phyloP scores from a whole-genome alignment of 2,888 invertebrate genomes.

The Mythimna lalbum region DNA sequence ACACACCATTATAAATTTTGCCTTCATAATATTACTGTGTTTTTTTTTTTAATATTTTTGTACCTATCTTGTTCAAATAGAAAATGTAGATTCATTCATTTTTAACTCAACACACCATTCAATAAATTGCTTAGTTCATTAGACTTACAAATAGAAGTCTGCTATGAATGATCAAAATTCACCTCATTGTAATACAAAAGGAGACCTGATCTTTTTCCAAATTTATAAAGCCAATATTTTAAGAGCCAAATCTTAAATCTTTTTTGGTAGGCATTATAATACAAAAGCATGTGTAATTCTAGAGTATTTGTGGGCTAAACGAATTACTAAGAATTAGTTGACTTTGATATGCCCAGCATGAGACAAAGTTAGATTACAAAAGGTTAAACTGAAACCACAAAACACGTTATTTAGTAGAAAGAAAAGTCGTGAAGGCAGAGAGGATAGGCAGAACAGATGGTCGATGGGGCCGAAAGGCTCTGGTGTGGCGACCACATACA shows the following conservation, averaged over 20 bases:
- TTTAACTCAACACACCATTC: neutral
- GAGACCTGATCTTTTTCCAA: slow-evolving; percentile 10
- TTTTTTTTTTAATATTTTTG: neutral
- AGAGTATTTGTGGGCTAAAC: slow-evolving; percentile 34
- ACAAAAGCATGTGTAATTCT: slow-evolving; percentile 37
- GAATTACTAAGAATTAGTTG: slow-evolving; percentile 26
- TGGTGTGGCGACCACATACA: too few species aligned
- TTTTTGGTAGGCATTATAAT: slow-evolving; percentile 30
- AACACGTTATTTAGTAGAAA: neutral
- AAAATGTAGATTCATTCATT: neutral
- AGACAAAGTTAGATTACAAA: slow-evolving; percentile 8
- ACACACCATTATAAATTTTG: too few species aligned
- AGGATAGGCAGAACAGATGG: too few species aligned
- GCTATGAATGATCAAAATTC: slow-evolving; percentile 2
- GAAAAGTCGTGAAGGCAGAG: too few species aligned
- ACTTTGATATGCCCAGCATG: slow-evolving; percentile 29
- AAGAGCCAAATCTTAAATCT: slow-evolving; percentile 36
- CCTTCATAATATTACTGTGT: neutral
- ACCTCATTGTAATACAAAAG: slow-evolving; percentile 5
- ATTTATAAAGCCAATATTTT: slow-evolving; percentile 26
- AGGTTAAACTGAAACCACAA: slow-evolving; percentile 17
- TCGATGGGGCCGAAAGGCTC: too few species aligned
- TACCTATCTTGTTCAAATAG: too few species aligned
- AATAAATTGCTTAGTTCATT: neutral
- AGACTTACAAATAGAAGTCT: slow-evolving; percentile 4